A percentile compares a stretch with the other conserved stretches of the same genome.
Conservation (phyloP, 2,797 vertebrate species). For the Leuciscus waleckii region DNA sequence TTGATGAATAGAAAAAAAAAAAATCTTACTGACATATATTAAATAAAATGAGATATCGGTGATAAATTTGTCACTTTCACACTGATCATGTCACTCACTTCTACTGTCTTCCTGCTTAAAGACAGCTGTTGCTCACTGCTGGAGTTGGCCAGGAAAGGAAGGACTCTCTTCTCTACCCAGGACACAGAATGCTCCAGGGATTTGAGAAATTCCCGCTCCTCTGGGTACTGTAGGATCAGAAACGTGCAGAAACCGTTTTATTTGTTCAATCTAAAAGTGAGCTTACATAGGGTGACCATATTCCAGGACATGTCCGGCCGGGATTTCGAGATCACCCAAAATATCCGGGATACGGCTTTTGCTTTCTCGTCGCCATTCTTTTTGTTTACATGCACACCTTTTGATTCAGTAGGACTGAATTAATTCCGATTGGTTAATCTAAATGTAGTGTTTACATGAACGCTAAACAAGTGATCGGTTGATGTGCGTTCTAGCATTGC, state of each 20-base stretch:
- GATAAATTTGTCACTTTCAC: neutral
- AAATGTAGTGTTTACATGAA: too few relatives aligned
- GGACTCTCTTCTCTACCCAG: slow-evolving; percentile 84
- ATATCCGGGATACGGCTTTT: too few relatives aligned
- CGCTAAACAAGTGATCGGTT: too few relatives aligned
- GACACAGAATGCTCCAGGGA: slow-evolving; percentile 79
- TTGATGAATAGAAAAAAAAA: neutral
- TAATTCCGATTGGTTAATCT: too few relatives aligned
- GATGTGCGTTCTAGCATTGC: too few relatives aligned
- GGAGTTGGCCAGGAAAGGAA: slow-evolving; percentile 76
- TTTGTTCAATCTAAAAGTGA: neutral
- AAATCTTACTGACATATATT: neutral
- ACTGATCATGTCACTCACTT: slow-evolving; percentile 74
- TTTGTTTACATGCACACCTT: too few relatives aligned
- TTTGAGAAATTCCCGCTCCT: slow-evolving; percentile 81
- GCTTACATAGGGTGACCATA: too few relatives aligned
- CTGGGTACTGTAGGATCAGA: slow-evolving; percentile 75
- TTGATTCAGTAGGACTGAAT: too few relatives aligned
- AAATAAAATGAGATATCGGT: neutral
- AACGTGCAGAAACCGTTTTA: neutral
- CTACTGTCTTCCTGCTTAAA: slow-evolving; percentile 80
- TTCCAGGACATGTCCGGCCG: too few relatives aligned
- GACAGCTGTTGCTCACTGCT: slow-evolving; percentile 65
- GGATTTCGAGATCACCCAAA: too few relatives aligned
- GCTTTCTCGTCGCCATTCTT: too few relatives aligned